phyloP scores from a whole-genome alignment of 2,797 vertebrate species.

The Squalus acanthias region DNA sequence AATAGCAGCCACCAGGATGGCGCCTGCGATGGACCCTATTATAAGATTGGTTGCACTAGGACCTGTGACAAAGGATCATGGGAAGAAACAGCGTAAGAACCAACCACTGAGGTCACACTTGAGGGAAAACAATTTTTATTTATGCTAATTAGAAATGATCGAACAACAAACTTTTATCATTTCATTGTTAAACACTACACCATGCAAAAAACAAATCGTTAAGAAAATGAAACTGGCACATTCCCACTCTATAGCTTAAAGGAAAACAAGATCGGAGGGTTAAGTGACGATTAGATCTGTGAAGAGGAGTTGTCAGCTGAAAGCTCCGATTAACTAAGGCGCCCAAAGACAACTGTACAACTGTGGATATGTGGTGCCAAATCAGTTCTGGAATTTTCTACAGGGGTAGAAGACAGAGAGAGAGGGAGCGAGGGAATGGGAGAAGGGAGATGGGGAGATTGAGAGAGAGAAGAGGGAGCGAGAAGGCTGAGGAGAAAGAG shows the following conservation, averaged over 20 bases:
- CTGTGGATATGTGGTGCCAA: neutral
- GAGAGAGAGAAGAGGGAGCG: neutral
- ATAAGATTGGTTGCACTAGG: conserved; percentile 99
- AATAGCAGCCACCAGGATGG: conserved; percentile 99
- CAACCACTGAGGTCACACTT: conserved; percentile 54
- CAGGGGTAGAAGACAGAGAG: neutral
- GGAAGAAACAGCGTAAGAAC: conserved; percentile 77
- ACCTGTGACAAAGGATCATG: conserved; percentile 91
- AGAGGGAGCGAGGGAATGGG: neutral
- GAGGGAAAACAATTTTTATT: conserved; percentile 47
- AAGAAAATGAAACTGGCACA: neutral
- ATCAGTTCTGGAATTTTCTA: neutral
- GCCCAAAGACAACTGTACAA: neutral
- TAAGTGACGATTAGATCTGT: neutral
- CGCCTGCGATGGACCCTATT: conserved; percentile 99
- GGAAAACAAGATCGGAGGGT: neutral
- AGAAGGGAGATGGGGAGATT: neutral
- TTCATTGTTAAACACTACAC: conserved; percentile 15
- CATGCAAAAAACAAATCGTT: neutral
- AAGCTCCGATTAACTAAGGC: neutral
- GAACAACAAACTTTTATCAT: conserved; percentile 8
- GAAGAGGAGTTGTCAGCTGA: neutral
- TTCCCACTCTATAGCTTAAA: neutral
- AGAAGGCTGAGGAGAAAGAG: neutral
- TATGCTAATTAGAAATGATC: neutral